Evolutionary conservation across 2,113 vertebrate species (phyloP).

Genomic region (Vireo altiloquus): DNA sequence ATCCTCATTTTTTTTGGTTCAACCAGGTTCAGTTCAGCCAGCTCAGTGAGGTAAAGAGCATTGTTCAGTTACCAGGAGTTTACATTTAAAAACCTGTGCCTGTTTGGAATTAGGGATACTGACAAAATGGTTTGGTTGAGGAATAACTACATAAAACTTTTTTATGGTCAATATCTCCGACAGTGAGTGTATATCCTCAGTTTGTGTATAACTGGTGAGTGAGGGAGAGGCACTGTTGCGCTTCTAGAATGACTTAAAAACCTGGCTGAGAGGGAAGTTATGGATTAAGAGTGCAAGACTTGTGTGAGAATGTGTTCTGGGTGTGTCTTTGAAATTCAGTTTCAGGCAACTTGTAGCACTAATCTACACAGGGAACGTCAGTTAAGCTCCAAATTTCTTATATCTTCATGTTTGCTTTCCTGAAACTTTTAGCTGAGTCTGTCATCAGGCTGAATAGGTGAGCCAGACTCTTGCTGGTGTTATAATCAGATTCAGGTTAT

Average conservation of each 20-base stretch:
- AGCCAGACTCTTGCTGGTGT: neutral
- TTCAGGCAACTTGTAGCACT: neutral
- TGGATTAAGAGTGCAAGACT: neutral
- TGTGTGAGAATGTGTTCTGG: neutral
- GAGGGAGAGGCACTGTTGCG: fast-evolving
- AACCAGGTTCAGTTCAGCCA: neutral
- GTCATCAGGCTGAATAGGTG: neutral
- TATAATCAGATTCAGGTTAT: too few relatives aligned
- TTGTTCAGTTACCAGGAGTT: neutral
- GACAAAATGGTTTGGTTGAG: neutral
- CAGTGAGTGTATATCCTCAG: neutral
- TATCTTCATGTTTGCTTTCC: neutral
- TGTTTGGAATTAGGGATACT: neutral
- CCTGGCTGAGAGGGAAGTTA: neutral
- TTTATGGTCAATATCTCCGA: neutral
- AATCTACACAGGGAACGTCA: neutral
- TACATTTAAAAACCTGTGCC: neutral
- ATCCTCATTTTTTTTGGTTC: neutral
- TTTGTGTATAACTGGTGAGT: neutral
- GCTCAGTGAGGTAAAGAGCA: neutral
- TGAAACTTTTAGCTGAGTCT: neutral
- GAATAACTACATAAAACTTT: neutral
- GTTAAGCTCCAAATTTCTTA: neutral
- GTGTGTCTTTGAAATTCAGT: neutral
- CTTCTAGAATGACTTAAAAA: neutral